Percentiles rank a stretch among this genome's conserved stretches.
Evolutionary conservation across 1,140 invertebrate species (phyloP).

Genomic region (Drosophila subpulchrella): DNA sequence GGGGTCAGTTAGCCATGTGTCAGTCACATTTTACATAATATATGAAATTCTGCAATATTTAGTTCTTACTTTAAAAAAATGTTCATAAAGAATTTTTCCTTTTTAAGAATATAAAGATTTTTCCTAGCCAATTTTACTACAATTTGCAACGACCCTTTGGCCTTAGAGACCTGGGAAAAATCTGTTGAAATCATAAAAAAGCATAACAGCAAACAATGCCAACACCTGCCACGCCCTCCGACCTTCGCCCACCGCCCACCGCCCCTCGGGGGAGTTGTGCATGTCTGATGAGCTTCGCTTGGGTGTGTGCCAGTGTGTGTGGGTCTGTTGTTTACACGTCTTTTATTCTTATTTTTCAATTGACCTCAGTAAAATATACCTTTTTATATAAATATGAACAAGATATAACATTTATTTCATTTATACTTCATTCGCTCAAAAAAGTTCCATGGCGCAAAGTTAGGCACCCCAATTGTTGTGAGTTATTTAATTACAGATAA

Average conservation of each 20-base stretch:
- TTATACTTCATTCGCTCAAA: too few relatives aligned
- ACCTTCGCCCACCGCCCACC: neutral
- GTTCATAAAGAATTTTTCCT: too few relatives aligned
- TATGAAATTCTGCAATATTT: neutral
- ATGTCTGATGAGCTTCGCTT: slow-evolving; percentile 73
- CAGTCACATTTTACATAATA: neutral
- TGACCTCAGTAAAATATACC: too few relatives aligned
- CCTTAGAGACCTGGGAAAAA: slow-evolving; percentile 8
- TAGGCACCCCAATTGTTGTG: neutral
- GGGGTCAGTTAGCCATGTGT: neutral
- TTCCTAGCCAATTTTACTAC: too few relatives aligned
- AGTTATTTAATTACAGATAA: neutral
- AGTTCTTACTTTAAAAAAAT: neutral
- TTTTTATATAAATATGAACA: too few relatives aligned
- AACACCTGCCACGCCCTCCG: neutral
- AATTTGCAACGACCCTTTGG: neutral
- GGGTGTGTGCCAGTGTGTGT: neutral
- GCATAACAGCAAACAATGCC: slow-evolving; percentile 71
- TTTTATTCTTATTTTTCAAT: neutral
- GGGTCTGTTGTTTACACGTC: neutral
- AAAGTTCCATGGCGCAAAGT: neutral
- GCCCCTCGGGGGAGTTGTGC: slow-evolving; percentile 52
- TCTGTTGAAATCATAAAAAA: slow-evolving; percentile 77
- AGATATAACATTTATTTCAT: neutral
- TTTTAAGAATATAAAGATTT: too few relatives aligned